A percentile compares a stretch with the other conserved stretches of the same genome.
Conservation (phyloP, 2,113 vertebrate genomes). For the Gymnogyps californianus region DNA sequence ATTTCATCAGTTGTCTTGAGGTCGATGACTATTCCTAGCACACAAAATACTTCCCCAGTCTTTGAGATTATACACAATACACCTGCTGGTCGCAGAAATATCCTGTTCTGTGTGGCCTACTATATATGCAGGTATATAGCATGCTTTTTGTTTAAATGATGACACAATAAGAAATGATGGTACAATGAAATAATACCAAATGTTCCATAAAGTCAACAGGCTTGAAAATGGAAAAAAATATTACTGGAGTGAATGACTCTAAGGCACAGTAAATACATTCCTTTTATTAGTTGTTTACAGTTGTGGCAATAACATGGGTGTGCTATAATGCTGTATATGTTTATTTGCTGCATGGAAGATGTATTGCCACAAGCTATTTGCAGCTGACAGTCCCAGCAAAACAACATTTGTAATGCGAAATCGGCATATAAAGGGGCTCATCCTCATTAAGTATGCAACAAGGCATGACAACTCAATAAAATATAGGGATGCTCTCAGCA, state of each 20-base stretch:
- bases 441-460: conserved; percentile 52
- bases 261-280: conserved; percentile 47
- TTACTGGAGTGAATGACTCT: background rate
- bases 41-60: background rate
- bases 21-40: background rate
- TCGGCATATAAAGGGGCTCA: background rate
- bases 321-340: conserved; percentile 14
- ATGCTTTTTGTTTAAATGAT: background rate
- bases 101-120: background rate
- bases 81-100: background rate
- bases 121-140: background rate
- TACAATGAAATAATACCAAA: background rate
- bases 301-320: conserved; percentile 36
- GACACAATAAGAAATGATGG: background rate
- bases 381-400: conserved; percentile 39
- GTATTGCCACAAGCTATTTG: conserved; percentile 52
- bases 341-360: conserved; percentile 48
- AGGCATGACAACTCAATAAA: conserved; percentile 53
- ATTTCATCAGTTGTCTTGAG: background rate
- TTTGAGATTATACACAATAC: background rate
- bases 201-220: conserved; percentile 21
- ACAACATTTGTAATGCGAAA: conserved; percentile 46
- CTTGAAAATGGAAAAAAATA: conserved; percentile 33
- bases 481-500: conserved; percentile 28
- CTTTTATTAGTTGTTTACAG: conserved; percentile 62